phyloP scores from a whole-genome alignment of 2,113 vertebrate genomes.

The Mus musculus region GRCm39 chr5:131425001-131425500 shows the following conservation, averaged over 20 bases:
- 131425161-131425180: accelerated
- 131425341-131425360: not conserved
- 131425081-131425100: not conserved
- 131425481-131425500: too few relatives aligned
- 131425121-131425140: not conserved
- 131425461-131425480: not conserved
- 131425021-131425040: not conserved
- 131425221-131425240: not conserved
- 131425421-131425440: not conserved
- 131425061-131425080: not conserved
- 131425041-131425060: not conserved
- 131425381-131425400: not conserved
- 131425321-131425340: not conserved
- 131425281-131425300: accelerated
- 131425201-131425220: not conserved
- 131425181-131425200: accelerated
- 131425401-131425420: accelerated
- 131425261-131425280: accelerated
- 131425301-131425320: not conserved
- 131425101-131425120: not conserved
- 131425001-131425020: not conserved
- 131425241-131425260: not conserved
- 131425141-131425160: accelerated
- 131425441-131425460: not conserved
- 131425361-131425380: too few relatives aligned